Percentiles rank a stretch among this genome's conserved stretches.
phyloP scores from a whole-genome alignment of 2,113 vertebrate genomes.

The Rhabdomys dilectus region DNA sequence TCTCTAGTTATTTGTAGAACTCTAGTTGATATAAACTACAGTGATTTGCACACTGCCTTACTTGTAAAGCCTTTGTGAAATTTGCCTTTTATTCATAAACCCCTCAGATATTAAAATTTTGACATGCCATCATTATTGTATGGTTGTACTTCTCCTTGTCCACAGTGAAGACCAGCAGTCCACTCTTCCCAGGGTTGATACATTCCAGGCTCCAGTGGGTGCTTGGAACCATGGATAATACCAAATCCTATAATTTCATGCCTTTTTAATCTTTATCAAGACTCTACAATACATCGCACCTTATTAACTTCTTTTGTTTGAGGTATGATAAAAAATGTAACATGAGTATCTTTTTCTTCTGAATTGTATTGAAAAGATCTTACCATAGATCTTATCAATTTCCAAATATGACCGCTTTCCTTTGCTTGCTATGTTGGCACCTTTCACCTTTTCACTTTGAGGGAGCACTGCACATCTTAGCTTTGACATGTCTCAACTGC shows the following conservation, averaged over 20 bases:
- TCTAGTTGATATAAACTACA: background rate
- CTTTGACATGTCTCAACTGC: background rate
- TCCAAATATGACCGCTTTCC: background rate
- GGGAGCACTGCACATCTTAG: background rate
- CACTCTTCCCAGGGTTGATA: background rate
- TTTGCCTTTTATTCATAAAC: slow-evolving; percentile 28
- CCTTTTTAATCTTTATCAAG: background rate
- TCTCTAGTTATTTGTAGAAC: background rate
- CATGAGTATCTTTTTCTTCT: background rate
- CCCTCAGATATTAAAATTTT: background rate
- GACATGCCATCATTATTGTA: background rate
- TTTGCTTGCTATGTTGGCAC: background rate
- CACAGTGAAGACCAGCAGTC: background rate
- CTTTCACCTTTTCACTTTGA: background rate
- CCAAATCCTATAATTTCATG: background rate
- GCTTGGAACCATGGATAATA: background rate
- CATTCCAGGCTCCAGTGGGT: background rate
- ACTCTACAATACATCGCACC: background rate
- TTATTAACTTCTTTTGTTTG: background rate
- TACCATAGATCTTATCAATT: background rate
- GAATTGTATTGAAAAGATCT: background rate
- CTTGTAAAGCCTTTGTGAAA: background rate
- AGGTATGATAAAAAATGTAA: background rate
- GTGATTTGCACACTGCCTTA: background rate
- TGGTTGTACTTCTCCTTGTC: background rate